Base-by-base conservation (phyloP, 2,888 invertebrate genomes). In the Glomeris marginata region DNA sequence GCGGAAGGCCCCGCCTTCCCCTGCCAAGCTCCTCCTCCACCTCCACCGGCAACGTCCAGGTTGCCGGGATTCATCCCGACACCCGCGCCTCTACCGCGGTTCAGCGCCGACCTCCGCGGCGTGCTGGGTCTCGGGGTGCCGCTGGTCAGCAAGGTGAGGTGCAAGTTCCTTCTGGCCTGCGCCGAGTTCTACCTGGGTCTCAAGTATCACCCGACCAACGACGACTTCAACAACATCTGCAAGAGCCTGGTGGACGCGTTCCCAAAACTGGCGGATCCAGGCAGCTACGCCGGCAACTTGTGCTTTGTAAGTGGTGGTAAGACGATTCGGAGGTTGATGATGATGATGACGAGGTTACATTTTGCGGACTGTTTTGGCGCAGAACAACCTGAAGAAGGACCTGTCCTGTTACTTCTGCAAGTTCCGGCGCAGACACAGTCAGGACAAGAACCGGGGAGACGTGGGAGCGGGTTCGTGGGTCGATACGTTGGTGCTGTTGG, bases 211-310 rank as follows among this genome's bases (percentile, higher is more conserved):
- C 22, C 22, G 28, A 37, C 20, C 20, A 10, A 21, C 20, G 44
- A 6, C 35, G 43, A 49, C 28, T 35, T 44, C 11, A 45, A 5
- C 28, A 28, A n/a, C 13, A 49, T 44, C 15, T 49, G 49, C 21
- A 11, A 2, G 11, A 43, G 44, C 28, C 43, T 44, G 4, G 22
- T 45, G 10, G 36, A 43, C 13, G 37, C 43, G 33, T 49, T 35
- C 36, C 49, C 49, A 6, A 42, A 49, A n/a, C 28, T 49, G 43
- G 18, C 43, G n/a, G 43, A 49, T 35, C n/a, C 33, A 13, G 28
- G 28, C 28, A 8, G 28, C 28, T 3, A 28, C 28, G 28, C 28
- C 28, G 28, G 28, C 28, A 8, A 28, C 28, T 3, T 8, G 28
- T 28, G 28, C 28, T 28, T 28, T 8, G 28, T 28, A 28, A 28